Base-by-base conservation (phyloP, 1,140 invertebrate genomes). In the Hyposmocoma kahamanoa region DNA sequence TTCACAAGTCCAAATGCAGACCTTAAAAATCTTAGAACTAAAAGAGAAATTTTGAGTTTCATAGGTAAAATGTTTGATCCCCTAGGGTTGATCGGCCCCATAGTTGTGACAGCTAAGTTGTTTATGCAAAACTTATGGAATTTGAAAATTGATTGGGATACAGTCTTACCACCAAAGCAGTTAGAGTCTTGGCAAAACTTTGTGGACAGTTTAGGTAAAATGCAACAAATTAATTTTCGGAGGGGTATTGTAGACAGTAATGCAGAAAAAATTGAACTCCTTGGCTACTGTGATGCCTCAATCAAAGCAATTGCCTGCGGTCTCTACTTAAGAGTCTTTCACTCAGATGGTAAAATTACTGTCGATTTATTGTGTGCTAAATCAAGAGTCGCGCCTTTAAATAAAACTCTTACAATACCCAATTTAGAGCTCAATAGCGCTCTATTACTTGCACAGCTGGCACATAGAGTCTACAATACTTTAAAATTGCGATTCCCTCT, bases 211-310 rank as follows among this genome's bases (percentile, higher is more conserved):
- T 28, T 48, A 41, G 26, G 15, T 8, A 32, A 30, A 26, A 49
- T 55, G 53, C 2, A 11, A 10, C 9, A 11, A 38, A 39, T 55
- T 13, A 13, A 3, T 8, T 39, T 53, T 10, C 6, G 11, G 1
- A 20, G 51, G 1, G 8, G 45, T 44, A 2, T 48, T n/a, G 10
- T 43, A 15, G n/a, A 13, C 11, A 10, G 15, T 32, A 20, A 26
- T 24, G 32, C 45, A 13, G 9, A 42, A 4, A 2, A 20, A 8
- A 28, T 56, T 10, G 21, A 56, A 15, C 22, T 56, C 0, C 28
- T 56, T n/a, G 54, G 54, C 10, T 56, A 42, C 41, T 51, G 44
- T 44, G 54, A 56, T 51, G 49, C 47, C 1, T 48, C 44, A 5
- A 30, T 26, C 1, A 19, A 26, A n/a, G 49, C 44, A 20, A 48